Base-by-base conservation (phyloP, 2,113 vertebrate genomes). In the Butorides virescens region DNA sequence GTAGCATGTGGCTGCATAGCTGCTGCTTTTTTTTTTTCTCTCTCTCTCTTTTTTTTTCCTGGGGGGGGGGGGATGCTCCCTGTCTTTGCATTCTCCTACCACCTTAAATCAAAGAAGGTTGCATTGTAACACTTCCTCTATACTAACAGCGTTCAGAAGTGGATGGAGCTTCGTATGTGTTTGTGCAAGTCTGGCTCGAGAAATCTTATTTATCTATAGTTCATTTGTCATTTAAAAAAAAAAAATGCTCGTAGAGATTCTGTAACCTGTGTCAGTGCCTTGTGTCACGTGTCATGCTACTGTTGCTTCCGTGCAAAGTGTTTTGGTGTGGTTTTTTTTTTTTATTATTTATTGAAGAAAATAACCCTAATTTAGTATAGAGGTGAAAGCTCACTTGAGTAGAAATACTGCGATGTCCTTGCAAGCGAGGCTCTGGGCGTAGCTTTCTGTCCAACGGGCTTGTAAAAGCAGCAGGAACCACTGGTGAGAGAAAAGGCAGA, bases 261-360 rank as follows among this genome's bases (percentile, higher is more conserved):
- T 97, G 97, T 97, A 97, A 97, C 93, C 93, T 96, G 95, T 97
- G 97, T 96, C 96, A 96, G 94, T 95, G 95, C 93, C 94, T 95
- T 37, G 81, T 96, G 92, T 95, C 95, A 93, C 1, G 56, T 92
- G 82, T 91, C 94, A 92, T 58, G 96, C 83, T 95, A 65, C 93
- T 84, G 70, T 21, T 92, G 83, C 92, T 97, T 93, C 95, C 84
- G 34, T 42, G 53, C 46, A 10, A 67, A 46, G 13, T 7, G 25
- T 52, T 52, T 27, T 30, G 49, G 27, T 46, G 7, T 4, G 15
- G 16, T 46, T 19, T 46, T 29, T 47, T 59, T 15, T 70, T 55
- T 81, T n/a, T 17, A 27, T 37, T 67, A 9, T 32, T 9, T 25
- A 29, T 55, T 25, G 11, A 79, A 66, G 37, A 59, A 71, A 19